These are phyloP conservation scores for Herminia tarsipennalis DNA, from an alignment of 2,888 invertebrate genomes.

Conservation along the genomic window DNA sequence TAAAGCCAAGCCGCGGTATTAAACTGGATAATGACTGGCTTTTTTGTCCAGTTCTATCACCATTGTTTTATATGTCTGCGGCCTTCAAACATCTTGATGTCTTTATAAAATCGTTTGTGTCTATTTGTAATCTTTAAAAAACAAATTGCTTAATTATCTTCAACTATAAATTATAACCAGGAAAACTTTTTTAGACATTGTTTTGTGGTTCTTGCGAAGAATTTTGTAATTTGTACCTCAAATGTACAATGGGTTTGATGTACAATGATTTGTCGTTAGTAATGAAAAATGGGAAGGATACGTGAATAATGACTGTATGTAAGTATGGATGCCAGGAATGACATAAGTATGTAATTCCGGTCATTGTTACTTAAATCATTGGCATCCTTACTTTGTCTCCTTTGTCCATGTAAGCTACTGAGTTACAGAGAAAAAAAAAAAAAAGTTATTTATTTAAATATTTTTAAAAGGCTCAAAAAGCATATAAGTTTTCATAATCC, in stretches of 20 bases:
- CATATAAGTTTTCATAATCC: too few species aligned
- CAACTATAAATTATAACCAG: slow-evolving; percentile 22
- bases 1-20: slow-evolving; percentile 9
- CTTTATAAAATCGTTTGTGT: slow-evolving; percentile 35
- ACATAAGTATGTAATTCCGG: too few species aligned
- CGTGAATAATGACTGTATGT: too few species aligned
- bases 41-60: slow-evolving; percentile 28
- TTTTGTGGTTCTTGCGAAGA: slow-evolving; percentile 2
- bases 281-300: too few species aligned
- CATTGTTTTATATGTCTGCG: slow-evolving; percentile 35
- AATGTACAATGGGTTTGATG: slow-evolving; percentile 1
- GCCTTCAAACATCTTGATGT: slow-evolving; percentile 30
- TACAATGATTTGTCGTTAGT: too few species aligned
- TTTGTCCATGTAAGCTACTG: too few species aligned
- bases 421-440: too few species aligned
- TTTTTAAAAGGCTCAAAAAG: too few species aligned
- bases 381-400: too few species aligned
- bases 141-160: slow-evolving; percentile 35
- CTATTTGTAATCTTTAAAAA: slow-evolving; percentile 31
- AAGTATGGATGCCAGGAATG: too few species aligned
- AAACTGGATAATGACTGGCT: slow-evolving; percentile 17
- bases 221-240: slow-evolving; percentile 1
- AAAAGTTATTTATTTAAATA: too few species aligned
- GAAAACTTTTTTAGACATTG: slow-evolving; percentile 20
- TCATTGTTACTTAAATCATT: too few species aligned